Evolutionary conservation across 2,113 vertebrate genomes (phyloP).

Genomic region (Athene cunicularia): DNA sequence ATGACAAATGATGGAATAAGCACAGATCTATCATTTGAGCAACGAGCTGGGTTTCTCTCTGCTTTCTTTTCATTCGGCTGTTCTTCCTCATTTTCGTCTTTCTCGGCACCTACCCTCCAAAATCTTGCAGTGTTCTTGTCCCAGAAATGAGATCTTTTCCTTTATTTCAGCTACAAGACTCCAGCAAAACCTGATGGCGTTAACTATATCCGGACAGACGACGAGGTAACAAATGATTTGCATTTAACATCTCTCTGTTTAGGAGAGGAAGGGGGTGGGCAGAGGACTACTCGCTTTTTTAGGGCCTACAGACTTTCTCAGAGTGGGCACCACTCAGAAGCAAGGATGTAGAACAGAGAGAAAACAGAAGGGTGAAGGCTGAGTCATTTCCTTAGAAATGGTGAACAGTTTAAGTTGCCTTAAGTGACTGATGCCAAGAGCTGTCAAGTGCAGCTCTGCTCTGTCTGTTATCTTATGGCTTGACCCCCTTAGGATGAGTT

Average conservation of each 20-base stretch:
- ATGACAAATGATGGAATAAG: neutral
- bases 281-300: neutral
- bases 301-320: neutral
- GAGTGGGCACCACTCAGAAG: neutral
- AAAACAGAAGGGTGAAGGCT: slow-evolving; percentile 56
- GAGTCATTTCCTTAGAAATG: slow-evolving; percentile 54
- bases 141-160: slow-evolving; percentile 20
- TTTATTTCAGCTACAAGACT: slow-evolving; percentile 86
- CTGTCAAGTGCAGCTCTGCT: slow-evolving; percentile 25
- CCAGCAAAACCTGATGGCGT: slow-evolving; percentile 84
- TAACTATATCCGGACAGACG: slow-evolving; percentile 89
- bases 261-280: slow-evolving; percentile 19
- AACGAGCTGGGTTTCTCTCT: neutral
- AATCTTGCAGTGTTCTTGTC: neutral
- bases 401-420: slow-evolving; percentile 34
- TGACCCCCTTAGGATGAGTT: slow-evolving; percentile 45
- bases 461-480: neutral
- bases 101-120: neutral
- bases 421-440: slow-evolving; percentile 28
- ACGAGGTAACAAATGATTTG: slow-evolving; percentile 84
- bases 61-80: neutral
- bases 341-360: slow-evolving; percentile 10
- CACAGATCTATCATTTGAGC: neutral
- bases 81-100: neutral
- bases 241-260: neutral